Conservation (phyloP, 2,797 vertebrate genomes). For the Sebastes alutus region DNA sequence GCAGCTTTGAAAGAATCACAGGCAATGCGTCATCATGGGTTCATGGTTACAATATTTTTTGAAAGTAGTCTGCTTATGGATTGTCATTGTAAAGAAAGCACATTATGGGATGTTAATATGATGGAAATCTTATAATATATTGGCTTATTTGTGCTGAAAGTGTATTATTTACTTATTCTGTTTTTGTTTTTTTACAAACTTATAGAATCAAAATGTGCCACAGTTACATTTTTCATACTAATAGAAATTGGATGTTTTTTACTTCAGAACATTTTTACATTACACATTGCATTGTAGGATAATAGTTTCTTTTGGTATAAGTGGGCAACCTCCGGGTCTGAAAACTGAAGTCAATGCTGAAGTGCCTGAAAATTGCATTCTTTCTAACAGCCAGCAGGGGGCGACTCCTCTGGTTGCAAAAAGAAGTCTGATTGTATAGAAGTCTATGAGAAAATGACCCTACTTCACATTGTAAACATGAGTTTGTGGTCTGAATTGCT, state of each 20-base stretch:
- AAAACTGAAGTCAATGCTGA: too few relatives aligned
- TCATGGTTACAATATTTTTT: background rate
- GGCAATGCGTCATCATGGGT: background rate
- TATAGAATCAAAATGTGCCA: background rate
- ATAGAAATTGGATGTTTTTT: background rate
- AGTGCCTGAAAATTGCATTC: background rate
- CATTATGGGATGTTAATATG: background rate
- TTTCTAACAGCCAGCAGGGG: background rate
- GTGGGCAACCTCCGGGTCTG: too few relatives aligned
- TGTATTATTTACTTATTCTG: too few relatives aligned
- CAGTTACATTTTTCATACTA: background rate
- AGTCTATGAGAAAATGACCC: too few relatives aligned
- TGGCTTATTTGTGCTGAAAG: background rate
- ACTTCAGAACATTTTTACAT: background rate
- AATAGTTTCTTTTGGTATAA: background rate
- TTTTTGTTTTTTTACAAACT: background rate
- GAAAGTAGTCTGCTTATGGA: background rate
- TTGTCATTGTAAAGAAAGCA: background rate
- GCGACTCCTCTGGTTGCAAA: background rate
- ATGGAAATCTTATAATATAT: background rate
- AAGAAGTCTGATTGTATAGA: background rate
- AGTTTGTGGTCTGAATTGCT: background rate
- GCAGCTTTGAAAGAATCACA: background rate
- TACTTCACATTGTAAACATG: background rate
- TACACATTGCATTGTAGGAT: background rate